Base-by-base conservation (phyloP, 2,113 vertebrate genomes). In the Lates calcarifer region DNA sequence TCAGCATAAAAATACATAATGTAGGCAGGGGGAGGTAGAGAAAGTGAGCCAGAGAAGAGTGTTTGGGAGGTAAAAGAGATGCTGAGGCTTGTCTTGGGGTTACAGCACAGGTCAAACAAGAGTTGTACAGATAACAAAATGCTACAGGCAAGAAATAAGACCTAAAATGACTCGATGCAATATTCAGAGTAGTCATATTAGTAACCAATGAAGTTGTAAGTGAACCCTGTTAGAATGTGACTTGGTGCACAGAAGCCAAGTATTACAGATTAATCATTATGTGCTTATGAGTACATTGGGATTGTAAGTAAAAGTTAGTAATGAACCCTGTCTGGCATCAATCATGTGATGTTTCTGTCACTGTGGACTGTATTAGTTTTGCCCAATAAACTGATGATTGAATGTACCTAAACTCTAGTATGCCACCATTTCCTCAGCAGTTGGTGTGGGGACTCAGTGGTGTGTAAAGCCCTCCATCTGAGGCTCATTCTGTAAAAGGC, bases 1-100 rank as follows among this genome's bases (percentile, higher is more conserved):
- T 83, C 84, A 85, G 74, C 49, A 43, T 57, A 69, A 29, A 78
- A 77, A 90, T 74, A 75, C 77, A 88, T 83, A 58, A 75, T 66
- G 58, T 45, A 64, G 55, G 0, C n/a, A n/a, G 18, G 61, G 28
- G 69, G n/a, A 5, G n/a, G 31, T 20, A 15, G 43, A 24, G 62
- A 10, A 66, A 31, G 26, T 18, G 67, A 41, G 22, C 22, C 31
- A 47, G 53, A 41, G 66, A 9, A 66, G 4, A 60, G 43, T 63
- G 33, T 39, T 13, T 18, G 29, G 24, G 58, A 53, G 39, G 60
- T 43, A 28, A 53, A 49, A 1, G 11, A 49, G 29, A 72, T 6
- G 57, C 60, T 61, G 51, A 75, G n/a, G 45, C 56, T 58, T 8
- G 24, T n/a, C 26, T 33, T 4, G 2, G 26, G 18, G 15, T 53